Conservation (phyloP, 2,113 vertebrate species). For the Chloropsis hardwickii region DNA sequence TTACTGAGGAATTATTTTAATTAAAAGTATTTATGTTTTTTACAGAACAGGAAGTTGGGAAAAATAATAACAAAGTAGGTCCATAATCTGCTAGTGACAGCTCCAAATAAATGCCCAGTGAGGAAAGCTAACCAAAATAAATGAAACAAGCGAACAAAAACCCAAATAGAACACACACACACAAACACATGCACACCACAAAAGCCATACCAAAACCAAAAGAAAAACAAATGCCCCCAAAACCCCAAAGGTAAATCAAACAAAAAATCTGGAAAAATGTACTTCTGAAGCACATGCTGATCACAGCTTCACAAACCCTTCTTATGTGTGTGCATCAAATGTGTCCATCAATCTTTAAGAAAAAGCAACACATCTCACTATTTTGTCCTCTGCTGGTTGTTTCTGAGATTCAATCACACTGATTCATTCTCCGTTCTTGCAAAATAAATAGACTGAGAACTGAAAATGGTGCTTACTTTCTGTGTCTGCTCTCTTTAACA, state of each 20-base stretch:
- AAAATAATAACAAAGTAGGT: not conserved
- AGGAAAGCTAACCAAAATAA: not conserved
- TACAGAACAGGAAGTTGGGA: not conserved
- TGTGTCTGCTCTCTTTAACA: not conserved
- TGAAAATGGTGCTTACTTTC: not conserved
- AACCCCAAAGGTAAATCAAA: not conserved
- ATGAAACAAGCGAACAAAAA: not conserved
- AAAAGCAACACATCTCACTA: not conserved
- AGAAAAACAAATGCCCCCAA: not conserved
- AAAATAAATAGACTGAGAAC: conserved; percentile 8
- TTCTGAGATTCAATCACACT: not conserved
- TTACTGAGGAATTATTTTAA: not conserved
- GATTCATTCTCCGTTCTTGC: not conserved
- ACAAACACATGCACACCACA: not conserved
- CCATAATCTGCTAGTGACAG: not conserved
- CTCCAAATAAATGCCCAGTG: not conserved
- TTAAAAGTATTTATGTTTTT: not conserved
- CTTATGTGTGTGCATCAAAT: not conserved
- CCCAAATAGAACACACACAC: not conserved
- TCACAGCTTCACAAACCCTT: not conserved
- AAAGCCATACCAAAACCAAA: not conserved
- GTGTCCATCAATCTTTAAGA: not conserved
- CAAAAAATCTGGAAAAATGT: not conserved
- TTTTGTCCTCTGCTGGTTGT: not conserved
- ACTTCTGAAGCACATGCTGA: not conserved